Evolutionary conservation across 2,797 vertebrate species (phyloP).

Genomic region (Lagocephalus sceleratus): DNA sequence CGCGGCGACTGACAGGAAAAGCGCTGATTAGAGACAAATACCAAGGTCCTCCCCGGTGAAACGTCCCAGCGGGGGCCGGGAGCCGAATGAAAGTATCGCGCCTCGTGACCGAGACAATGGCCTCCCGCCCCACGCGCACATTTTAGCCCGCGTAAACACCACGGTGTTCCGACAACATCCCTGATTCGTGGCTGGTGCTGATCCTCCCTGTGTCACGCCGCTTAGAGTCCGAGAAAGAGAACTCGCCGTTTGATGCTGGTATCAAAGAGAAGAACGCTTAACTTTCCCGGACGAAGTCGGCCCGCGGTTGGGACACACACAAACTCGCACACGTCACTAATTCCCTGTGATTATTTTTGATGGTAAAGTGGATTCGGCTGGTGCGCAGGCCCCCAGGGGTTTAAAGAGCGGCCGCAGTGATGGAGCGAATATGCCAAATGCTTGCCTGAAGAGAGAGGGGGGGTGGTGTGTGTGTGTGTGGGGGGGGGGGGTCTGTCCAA

Average conservation of each 20-base stretch:
- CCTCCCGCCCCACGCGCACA: constrained; percentile 48
- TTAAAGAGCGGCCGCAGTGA: constrained; percentile 63
- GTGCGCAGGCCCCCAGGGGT: constrained; percentile 46
- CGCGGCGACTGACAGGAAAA: constrained; percentile 61
- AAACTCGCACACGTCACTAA: constrained; percentile 44
- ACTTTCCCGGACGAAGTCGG: constrained; percentile 20
- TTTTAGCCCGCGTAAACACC: constrained; percentile 61
- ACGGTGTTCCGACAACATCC: constrained; percentile 50
- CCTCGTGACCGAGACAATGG: constrained; percentile 53
- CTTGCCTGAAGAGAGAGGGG: constrained; percentile 24
- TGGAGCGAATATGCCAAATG: constrained; percentile 65
- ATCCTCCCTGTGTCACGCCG: constrained; percentile 42
- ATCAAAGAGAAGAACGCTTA: constrained; percentile 40
- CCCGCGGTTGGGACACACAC: constrained; percentile 22
- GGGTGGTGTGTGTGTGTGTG: no score
- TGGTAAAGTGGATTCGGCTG: constrained; percentile 57
- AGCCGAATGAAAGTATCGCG: constrained; percentile 48
- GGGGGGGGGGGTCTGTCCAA: constrained; percentile 56
- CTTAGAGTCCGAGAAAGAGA: constrained; percentile 60
- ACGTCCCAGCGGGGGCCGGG: constrained; percentile 38
- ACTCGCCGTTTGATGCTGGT: constrained; percentile 51
- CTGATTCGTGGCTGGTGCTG: constrained; percentile 51
- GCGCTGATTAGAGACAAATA: constrained; percentile 67
- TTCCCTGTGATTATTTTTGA: constrained; percentile 61
- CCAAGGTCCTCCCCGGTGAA: constrained; percentile 52